A percentile compares a stretch with the other conserved stretches of the same genome.
These are phyloP conservation scores for Danaus chrysippus DNA, from an alignment of 2,888 invertebrate species.

Conservation along the genomic window DNA sequence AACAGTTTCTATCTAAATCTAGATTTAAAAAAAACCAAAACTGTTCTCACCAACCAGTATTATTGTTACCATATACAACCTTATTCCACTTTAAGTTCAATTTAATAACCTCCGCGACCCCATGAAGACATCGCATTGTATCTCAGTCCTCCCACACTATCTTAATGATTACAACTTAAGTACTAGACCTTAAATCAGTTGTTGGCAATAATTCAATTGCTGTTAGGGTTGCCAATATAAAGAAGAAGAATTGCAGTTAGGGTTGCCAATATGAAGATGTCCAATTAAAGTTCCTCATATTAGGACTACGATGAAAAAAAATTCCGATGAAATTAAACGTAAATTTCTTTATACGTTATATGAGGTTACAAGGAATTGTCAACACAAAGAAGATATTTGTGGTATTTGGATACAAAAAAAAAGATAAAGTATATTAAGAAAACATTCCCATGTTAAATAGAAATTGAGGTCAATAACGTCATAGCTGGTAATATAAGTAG, in stretches of 20 bases:
- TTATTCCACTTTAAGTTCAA: slow-evolving; percentile 15
- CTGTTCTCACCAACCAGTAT: not conserved
- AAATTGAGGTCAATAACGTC: too few species aligned
- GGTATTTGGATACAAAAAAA: too few species aligned
- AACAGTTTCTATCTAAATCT: not conserved
- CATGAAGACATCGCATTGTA: slow-evolving; percentile 32
- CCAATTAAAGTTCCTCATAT: not conserved
- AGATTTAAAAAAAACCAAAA: not conserved
- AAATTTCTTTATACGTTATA: too few species aligned
- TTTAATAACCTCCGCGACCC: slow-evolving; percentile 31
- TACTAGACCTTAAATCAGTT: slow-evolving; percentile 24
- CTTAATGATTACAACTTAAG: slow-evolving; percentile 27
- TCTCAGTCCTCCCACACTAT: slow-evolving; percentile 33
- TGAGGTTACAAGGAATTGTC: too few species aligned
- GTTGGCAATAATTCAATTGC: slow-evolving; percentile 21
- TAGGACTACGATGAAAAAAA: too few species aligned
- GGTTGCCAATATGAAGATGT: not conserved
- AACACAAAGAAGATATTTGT: too few species aligned
- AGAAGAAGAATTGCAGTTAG: slow-evolving; percentile 8
- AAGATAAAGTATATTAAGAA: too few species aligned
- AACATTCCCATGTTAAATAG: too few species aligned
- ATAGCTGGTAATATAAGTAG: too few species aligned
- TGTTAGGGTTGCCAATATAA: not conserved
- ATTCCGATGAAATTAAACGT: too few species aligned
- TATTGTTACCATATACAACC: not conserved